Base-by-base conservation (phyloP, 1,140 invertebrate species). In the Aplysia californica region DNA sequence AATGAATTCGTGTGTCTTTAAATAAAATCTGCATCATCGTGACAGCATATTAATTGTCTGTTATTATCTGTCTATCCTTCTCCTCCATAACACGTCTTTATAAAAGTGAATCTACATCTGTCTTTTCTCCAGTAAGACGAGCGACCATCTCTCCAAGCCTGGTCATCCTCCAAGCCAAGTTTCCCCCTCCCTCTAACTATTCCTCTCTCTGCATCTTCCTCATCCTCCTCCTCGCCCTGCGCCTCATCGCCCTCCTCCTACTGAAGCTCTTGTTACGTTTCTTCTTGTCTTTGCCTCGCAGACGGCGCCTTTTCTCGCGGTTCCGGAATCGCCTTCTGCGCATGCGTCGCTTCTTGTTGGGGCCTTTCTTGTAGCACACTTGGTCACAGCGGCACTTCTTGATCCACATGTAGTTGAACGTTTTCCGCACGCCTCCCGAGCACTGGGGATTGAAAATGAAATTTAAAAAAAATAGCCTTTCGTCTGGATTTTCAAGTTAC, bases 341-440 rank as follows among this genome's bases (percentile, higher is more conserved):
- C 38, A 15, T 67, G 5, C 38, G 33, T 4, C 35, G 33, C 21
- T 36, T 31, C 38, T 66, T 35, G 39, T 29, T 67, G 29, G 33
- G 50, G 23, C 68, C 71, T n/a, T 35, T 38, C 20, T 72, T 26
- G 72, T 84, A 82, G 58, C 84, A 85, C 29, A 70, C 61, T n/a
- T 68, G 59, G 64, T 79, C 80, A 72, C 86, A 87, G 58, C 80
- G 78, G 66, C 86, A 87, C 36, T 80, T 85, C 76, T 86, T 84
- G 36, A 87, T 85, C 84, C 85, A 86, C 84, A 87, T 86, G 59
- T 83, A 84, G 20, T 78, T 77, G 35, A 84, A 78, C 18, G 44
- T 75, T 58, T 83, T 76, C 5, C 81, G 38, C 26, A 69, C 44
- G 10, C 82, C 79, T 23, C 76, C 80, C 15, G 65, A 72, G 76